Base-by-base conservation (phyloP, 2,113 vertebrate genomes). In the Cisticola juncidis region DNA sequence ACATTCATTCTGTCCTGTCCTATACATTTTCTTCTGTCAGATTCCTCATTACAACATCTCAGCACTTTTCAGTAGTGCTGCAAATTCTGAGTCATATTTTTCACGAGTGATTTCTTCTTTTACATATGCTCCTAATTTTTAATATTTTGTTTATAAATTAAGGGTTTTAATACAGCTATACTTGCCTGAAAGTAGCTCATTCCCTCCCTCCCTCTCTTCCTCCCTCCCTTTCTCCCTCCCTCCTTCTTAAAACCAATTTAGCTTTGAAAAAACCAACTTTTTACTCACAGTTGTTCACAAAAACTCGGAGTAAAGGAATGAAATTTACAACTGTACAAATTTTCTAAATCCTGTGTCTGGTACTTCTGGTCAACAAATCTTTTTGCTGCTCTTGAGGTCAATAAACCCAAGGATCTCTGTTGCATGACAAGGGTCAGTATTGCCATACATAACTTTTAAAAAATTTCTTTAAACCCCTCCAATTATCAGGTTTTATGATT, bases 291-390 rank as follows among this genome's bases (percentile, higher is more conserved):
- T 11, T 86, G 5, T 73, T 61, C 24, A 53, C 0, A 6, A 18
- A 87, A 81, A 56, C 6, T n/a, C 19, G 7, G 6, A 54, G 6
- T 48, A 31, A 58, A 51, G 11, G 11, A 11, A 13, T n/a, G 7
- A 45, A 45, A 2, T 2, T n/a, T 50, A 25, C 8, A 60, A 62
- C 2, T 14, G 3, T 25, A 14, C 15, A 0, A 26, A 29, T 89
- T 90, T 78, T 84, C 31, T 70, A 65, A 64, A 65, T 16, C 48
- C 14, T 69, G 0, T 47, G 20, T 73, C 31, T 77, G 9, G 4
- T 56, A 14, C 10, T 62, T 92, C 44, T 76, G 19, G 14, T 69
- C 57, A 76, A 54, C 19, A 57, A 7, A 2, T 65, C 6, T 15
- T 56, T 88, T 91, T 79, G 9, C 26, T 72, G 6, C 10, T 81